Conservation (phyloP, 2,797 vertebrate genomes). For the Anisognathus igniventris region DNA sequence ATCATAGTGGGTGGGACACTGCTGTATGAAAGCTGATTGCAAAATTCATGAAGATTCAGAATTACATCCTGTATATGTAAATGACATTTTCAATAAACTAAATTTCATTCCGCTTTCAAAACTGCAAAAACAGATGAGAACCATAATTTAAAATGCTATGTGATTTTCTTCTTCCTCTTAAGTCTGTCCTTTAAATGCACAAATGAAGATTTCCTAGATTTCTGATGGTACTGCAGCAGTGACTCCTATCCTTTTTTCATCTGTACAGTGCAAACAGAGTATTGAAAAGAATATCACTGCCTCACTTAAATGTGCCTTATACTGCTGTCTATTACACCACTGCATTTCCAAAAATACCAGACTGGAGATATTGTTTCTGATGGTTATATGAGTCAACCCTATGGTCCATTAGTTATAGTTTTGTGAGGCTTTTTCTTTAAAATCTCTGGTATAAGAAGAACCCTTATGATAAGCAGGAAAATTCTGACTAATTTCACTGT, state of each 20-base stretch:
- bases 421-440: not conserved
- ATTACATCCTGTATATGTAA: not conserved
- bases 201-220: not conserved
- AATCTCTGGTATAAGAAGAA: not conserved
- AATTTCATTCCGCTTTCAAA: not conserved
- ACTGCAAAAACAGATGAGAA: not conserved
- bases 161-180: not conserved
- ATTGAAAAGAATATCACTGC: not conserved
- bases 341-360: not conserved
- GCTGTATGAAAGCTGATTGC: not conserved
- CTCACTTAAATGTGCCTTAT: not conserved
- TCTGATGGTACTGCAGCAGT: not conserved
- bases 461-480: not conserved
- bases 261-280: not conserved
- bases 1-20: not conserved
- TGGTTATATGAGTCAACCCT: not conserved
- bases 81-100: not conserved
- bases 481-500: not conserved
- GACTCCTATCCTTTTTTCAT: not conserved
- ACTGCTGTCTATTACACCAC: not conserved
- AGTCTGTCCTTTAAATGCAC: not conserved
- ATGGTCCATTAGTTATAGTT: not conserved
- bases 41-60: not conserved
- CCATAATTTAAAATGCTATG: not conserved
- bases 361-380: not conserved